These are phyloP conservation scores for Pomacea canaliculata DNA, from an alignment of 2,888 invertebrate species.

Conservation along the genomic window DNA sequence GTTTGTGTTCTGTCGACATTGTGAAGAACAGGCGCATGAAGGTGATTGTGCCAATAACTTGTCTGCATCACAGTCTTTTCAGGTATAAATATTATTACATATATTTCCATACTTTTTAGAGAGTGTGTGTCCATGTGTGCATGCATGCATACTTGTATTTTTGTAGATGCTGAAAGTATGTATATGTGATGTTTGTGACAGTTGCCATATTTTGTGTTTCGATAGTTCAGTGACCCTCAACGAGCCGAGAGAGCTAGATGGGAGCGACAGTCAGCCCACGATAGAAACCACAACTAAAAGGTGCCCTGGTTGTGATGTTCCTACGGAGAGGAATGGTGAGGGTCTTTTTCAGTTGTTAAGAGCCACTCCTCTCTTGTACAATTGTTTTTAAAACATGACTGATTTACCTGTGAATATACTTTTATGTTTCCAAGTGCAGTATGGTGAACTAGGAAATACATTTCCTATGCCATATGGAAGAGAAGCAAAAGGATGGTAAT, in stretches of 20 bases:
- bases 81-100: background rate
- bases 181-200: background rate
- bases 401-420: too few species aligned
- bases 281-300: constrained; percentile 85
- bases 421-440: too few species aligned
- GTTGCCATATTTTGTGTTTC: too few species aligned
- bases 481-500: too few species aligned
- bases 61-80: background rate
- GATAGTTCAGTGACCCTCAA: constrained; percentile 31
- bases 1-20: constrained; percentile 31
- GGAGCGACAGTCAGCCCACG: constrained; percentile 82
- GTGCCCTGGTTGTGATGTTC: constrained; percentile 86
- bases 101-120: background rate
- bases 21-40: constrained; percentile 10
- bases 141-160: too few species aligned
- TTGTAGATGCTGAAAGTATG: background rate
- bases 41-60: constrained; percentile 9
- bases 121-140: background rate
- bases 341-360: constrained; percentile 53
- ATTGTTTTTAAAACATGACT: too few species aligned
- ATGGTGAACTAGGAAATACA: too few species aligned
- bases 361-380: too few species aligned
- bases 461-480: too few species aligned
- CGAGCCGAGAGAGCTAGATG: constrained; percentile 74
- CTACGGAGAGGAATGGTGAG: constrained; percentile 81